Percentiles rank a stretch among this genome's conserved stretches.
Evolutionary conservation across 2,888 invertebrate genomes (phyloP).

Genomic region (Ctena decussata): DNA sequence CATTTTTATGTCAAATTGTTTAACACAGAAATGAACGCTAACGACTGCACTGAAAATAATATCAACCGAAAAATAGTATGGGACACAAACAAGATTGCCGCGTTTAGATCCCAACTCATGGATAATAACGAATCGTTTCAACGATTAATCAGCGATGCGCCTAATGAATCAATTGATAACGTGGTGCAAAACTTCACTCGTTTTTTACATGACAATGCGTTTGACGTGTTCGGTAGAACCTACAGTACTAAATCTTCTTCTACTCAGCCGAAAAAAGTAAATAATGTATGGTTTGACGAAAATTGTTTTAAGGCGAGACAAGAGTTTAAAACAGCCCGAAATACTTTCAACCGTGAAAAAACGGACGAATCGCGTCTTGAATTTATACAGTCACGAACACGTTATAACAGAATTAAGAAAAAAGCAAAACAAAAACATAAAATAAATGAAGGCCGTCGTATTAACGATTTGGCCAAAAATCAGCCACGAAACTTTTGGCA

Average conservation of each 20-base stretch:
- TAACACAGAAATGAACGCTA: background rate
- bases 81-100: background rate
- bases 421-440: too few relatives aligned
- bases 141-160: background rate
- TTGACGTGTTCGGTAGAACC: background rate
- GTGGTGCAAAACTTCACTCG: background rate
- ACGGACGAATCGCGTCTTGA: too few relatives aligned
- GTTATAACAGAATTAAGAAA: too few relatives aligned
- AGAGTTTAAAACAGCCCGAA: too few relatives aligned
- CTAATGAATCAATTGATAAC: background rate
- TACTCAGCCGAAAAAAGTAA: background rate
- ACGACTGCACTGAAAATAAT: too few relatives aligned
- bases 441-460: too few relatives aligned
- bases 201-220: background rate
- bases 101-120: background rate
- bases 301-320: too few relatives aligned
- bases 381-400: too few relatives aligned
- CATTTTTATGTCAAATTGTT: background rate
- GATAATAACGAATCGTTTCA: background rate
- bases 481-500: too few relatives aligned
- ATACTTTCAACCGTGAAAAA: too few relatives aligned
- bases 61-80: background rate
- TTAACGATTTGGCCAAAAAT: too few relatives aligned
- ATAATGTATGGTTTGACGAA: background rate
- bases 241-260: background rate